Base-by-base conservation (phyloP, 2,888 invertebrate genomes). In the Lepidocyrtoides sp. region DNA sequence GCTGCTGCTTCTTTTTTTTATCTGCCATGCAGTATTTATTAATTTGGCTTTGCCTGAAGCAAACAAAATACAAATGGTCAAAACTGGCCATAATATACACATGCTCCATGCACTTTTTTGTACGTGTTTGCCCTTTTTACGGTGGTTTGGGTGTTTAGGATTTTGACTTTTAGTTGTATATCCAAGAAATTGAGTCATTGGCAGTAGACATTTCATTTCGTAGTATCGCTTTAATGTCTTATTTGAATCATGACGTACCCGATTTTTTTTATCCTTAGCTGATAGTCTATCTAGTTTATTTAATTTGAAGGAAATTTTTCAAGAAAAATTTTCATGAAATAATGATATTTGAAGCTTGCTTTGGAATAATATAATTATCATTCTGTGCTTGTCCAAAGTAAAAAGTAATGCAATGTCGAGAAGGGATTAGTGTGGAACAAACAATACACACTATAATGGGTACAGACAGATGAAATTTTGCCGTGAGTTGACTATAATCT, bases 21-120 rank as follows among this genome's bases (percentile, higher is more conserved):
- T 7, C 51, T 17, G 51, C 60, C 26, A 23, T 26, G 26, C 23
- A 66, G 2, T 66, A 66, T 66, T 66, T 32, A 29, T 66, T n/a
- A n/a, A n/a, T n/a, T n/a, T n/a, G n/a, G n/a, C n/a, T 66, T 66
- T 66, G 66, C 66, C 66, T 66, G 32, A 29, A 66, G 66, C 32
- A 1, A 66, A 1, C 29, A 12, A 26, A 54, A 54, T 1, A 54
- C 2, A 54, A 14, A 54, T 36, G 36, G 7, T 36, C n/a, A 17
- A 54, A 17, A 7, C 51, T 54, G 51, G n/a, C 17, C n/a, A n/a
- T n/a, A n/a, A n/a, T n/a, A n/a, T n/a, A n/a, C n/a, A n/a, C n/a
- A n/a, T 54, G 17, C 17, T 54, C n/a, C n/a, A n/a, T n/a, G n/a
- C n/a, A 12, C 14, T 54, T 54, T 7, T 3, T 17, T 54, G 26